Base-by-base conservation (phyloP, 2,797 vertebrate genomes). In the Sebastiscus albofasciatus region DNA sequence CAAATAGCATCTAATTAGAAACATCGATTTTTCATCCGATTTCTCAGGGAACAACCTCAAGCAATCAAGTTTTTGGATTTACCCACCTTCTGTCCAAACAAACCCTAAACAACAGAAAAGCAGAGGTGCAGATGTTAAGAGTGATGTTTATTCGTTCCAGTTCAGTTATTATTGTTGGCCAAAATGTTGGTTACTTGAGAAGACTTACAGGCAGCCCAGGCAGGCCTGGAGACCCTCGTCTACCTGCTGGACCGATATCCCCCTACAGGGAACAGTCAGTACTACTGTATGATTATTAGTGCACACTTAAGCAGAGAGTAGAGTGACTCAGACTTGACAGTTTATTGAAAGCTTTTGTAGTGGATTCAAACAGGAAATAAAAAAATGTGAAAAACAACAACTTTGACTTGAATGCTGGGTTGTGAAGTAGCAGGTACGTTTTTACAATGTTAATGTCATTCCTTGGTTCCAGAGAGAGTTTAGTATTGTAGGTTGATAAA, bases 71-170 rank as follows among this genome's bases (percentile, higher is more conserved):
- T 80, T 80, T 67, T 62, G 75, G 66, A 64, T 60, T 46, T 56
- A 85, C 94, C 87, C 82, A 97, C 97, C 92, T 96, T 96, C 79
- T 87, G 85, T 93, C 97, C 97, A 6, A 94, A 93, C 52, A 93
- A 83, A 42, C 96, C 96, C 96, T 97, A 61, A 67, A 75, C n/a
- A 89, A 75, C 68, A 81, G 39, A 81, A 26, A 84, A 42, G 39
- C 31, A 89, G 59, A 83, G 9, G 8, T 75, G 60, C n/a, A 81
- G 20, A 69, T 76, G 62, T 80, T 54, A 52, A 26, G 8, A 56
- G 24, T 69, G 22, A 27, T 26, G 5, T 39, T 65, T n/a, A 68
- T 29, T 24, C 8, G 10, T 55, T 20, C 73, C 20, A 29, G n/a
- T 24, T 60, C 1, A 33, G n/a, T 22, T 14, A 6, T 56, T 29